Conservation (phyloP, 2,113 vertebrate genomes). For the Henicopernis longicauda region DNA sequence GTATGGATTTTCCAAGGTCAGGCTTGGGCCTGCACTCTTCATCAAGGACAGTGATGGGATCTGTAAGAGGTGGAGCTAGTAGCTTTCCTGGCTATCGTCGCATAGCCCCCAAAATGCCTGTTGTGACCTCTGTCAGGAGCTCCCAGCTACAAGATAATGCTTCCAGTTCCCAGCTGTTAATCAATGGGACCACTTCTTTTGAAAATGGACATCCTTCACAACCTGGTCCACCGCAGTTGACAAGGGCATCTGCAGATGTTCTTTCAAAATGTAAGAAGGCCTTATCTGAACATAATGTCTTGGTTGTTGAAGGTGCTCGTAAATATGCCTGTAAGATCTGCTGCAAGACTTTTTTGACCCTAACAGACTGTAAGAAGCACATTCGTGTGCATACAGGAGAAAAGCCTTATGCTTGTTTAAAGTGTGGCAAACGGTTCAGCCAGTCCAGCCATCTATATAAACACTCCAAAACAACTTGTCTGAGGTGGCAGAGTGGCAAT, state of each 20-base stretch:
- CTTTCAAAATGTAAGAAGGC: constrained; percentile 95
- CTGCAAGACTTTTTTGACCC: constrained; percentile 93
- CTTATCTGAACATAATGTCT: constrained; percentile 91
- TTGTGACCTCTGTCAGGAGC: constrained; percentile 75
- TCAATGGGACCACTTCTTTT: constrained; percentile 75
- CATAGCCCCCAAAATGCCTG: constrained; percentile 85
- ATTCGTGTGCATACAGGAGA: constrained; percentile 93
- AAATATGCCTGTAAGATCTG: constrained; percentile 96
- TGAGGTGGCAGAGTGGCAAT: constrained; percentile 90
- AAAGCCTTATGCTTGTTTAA: constrained; percentile 91
- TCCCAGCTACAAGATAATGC: constrained; percentile 78
- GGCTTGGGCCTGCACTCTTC: constrained; percentile 84
- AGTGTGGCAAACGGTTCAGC: constrained; percentile 92
- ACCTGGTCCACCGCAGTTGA: constrained; percentile 81
- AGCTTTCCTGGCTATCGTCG: constrained; percentile 85
- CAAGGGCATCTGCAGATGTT: constrained; percentile 91
- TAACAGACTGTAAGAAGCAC: constrained; percentile 97
- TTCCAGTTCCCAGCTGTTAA: constrained; percentile 76
- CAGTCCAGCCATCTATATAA: constrained; percentile 95
- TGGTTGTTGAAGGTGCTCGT: constrained; percentile 92
- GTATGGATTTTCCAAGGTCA: constrained; percentile 84
- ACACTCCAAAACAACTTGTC: constrained; percentile 93
- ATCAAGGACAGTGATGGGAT: constrained; percentile 73
- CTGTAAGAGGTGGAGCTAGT: constrained; percentile 73
- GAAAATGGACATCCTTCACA: constrained; percentile 70